phyloP scores from a whole-genome alignment of 2,888 invertebrate species.

The Graphium colonna region DNA sequence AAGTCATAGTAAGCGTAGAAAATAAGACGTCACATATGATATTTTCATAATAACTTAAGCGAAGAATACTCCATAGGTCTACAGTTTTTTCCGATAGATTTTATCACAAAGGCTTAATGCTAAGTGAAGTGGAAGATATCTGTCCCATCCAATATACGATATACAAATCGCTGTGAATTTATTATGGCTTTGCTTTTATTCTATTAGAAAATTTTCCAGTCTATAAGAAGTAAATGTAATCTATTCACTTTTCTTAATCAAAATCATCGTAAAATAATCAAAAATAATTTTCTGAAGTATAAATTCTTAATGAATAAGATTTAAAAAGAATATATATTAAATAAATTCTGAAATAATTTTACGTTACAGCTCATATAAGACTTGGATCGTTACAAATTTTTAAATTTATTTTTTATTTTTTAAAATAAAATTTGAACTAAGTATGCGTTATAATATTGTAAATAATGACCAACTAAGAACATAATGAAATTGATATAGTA shows the following conservation, averaged over 20 bases:
- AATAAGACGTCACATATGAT: too few species aligned
- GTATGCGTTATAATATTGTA: background rate
- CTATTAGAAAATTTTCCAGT: background rate
- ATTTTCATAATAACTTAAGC: background rate
- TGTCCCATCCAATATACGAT: conserved; percentile 4
- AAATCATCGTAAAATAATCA: too few species aligned
- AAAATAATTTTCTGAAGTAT: background rate
- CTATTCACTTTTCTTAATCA: too few species aligned
- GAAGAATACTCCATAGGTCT: conserved; percentile 2
- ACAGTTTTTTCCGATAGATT: conserved; percentile 21
- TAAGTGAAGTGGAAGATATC: conserved; percentile 18
- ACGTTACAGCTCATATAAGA: too few species aligned
- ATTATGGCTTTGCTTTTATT: background rate
- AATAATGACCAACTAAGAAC: background rate
- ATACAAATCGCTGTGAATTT: background rate
- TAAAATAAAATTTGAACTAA: background rate
- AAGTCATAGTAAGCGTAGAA: too few species aligned
- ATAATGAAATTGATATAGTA: background rate
- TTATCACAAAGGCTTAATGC: conserved; percentile 16
- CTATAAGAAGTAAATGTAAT: too few species aligned
- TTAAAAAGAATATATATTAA: too few species aligned
- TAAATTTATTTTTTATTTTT: background rate
- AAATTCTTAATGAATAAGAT: background rate
- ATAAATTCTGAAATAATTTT: too few species aligned
- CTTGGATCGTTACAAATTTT: too few species aligned